Percentiles rank a stretch among this genome's conserved stretches.
Conservation (phyloP, 2,888 invertebrate species). For the Eilema griseolum region DNA sequence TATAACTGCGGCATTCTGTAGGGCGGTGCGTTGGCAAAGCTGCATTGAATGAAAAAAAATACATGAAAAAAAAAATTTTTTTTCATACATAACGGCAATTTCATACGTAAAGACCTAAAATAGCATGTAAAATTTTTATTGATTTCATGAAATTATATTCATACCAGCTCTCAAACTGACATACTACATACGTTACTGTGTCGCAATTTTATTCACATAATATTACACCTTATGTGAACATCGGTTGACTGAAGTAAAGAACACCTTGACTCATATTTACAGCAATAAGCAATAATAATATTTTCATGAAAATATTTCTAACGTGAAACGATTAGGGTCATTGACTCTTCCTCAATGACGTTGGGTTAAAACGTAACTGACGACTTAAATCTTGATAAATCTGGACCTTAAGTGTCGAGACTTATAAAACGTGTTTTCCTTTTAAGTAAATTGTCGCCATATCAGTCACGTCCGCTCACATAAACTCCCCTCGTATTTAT, state of each 20-base stretch:
- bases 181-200: too few species aligned
- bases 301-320: not conserved
- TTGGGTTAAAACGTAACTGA: conserved; percentile 15
- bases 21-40: too few species aligned
- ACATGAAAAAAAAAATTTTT: too few species aligned
- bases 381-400: conserved; percentile 49
- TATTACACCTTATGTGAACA: not conserved
- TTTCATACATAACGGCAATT: too few species aligned
- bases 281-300: not conserved
- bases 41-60: too few species aligned
- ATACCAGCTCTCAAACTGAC: too few species aligned
- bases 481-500: conserved; percentile 50
- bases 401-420: conserved; percentile 48
- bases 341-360: not conserved
- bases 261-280: not conserved
- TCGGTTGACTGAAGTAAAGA: not conserved
- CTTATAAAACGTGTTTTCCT: conserved; percentile 51
- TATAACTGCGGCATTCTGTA: too few species aligned
- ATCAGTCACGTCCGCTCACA: conserved; percentile 56
- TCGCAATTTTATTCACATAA: too few species aligned
- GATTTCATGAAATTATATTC: too few species aligned
- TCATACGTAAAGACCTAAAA: too few species aligned
- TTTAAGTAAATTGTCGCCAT: conserved; percentile 54
- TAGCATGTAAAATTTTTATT: too few species aligned
- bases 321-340: not conserved